Evolutionary conservation across 2,113 vertebrate species (phyloP).

Genomic region (Myotis yumanensis): DNA sequence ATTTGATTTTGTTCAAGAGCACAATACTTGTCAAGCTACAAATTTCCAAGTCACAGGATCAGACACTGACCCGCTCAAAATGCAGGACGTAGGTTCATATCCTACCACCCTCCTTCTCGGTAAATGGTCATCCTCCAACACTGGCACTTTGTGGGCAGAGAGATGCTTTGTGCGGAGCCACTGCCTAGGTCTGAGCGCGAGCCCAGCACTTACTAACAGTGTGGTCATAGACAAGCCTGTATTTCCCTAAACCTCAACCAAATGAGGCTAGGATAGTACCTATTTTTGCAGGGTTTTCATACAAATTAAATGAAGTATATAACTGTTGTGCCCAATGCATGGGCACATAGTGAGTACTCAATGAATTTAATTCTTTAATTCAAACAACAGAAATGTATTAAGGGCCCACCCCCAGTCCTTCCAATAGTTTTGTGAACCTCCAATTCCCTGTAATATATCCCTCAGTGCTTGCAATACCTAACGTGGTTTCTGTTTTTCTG

Average conservation of each 20-base stretch:
- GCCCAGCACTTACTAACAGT: neutral
- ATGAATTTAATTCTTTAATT: neutral
- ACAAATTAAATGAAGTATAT: neutral
- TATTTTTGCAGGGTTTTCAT: neutral
- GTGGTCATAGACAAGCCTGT: neutral
- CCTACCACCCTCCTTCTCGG: neutral
- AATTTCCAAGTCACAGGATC: neutral
- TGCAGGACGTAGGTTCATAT: neutral
- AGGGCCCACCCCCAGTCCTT: neutral
- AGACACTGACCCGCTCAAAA: neutral
- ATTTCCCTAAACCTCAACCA: slow-evolving; percentile 4
- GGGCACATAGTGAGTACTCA: neutral
- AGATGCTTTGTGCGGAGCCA: neutral
- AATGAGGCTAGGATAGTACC: neutral
- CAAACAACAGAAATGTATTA: neutral
- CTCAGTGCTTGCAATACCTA: neutral
- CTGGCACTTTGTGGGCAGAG: neutral
- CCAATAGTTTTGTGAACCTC: neutral
- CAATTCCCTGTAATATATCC: neutral
- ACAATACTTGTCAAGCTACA: neutral
- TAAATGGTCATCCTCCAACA: neutral
- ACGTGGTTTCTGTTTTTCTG: neutral
- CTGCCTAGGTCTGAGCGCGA: neutral
- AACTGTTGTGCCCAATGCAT: neutral
- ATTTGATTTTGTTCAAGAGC: neutral